Conservation (phyloP, 2,888 invertebrate species). For the Torymus texanus region DNA sequence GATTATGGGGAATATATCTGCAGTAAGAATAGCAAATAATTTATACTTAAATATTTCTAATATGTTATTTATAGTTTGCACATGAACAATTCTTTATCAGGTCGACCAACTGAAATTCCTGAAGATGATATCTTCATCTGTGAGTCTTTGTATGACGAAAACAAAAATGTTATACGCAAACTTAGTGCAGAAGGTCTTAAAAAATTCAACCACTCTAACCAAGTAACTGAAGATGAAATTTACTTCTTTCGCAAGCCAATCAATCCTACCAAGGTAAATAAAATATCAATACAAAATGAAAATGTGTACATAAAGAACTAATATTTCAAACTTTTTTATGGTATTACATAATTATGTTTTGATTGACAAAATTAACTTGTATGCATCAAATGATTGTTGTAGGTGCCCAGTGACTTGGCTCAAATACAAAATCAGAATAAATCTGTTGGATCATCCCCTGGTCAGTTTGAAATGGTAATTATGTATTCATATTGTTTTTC, state of each 20-base stretch:
- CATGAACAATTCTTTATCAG: slow-evolving; percentile 74
- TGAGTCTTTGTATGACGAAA: slow-evolving; percentile 93
- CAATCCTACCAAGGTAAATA: slow-evolving; percentile 79
- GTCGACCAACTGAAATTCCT: slow-evolving; percentile 93
- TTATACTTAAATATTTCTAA: not conserved
- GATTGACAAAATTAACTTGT: slow-evolving; percentile 44
- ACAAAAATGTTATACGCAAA: slow-evolving; percentile 86
- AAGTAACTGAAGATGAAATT: slow-evolving; percentile 95
- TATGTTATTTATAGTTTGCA: not conserved
- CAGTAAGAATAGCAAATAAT: slow-evolving; percentile 78
- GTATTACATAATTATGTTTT: slow-evolving; percentile 4
- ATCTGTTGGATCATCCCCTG: slow-evolving; percentile 69
- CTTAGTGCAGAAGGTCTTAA: slow-evolving; percentile 83
- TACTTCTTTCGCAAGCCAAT: slow-evolving; percentile 86
- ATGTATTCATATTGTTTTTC: slow-evolving; percentile 49
- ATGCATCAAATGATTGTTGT: slow-evolving; percentile 53
- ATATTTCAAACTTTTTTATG: not conserved
- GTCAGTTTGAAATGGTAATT: slow-evolving; percentile 74
- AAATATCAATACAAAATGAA: not conserved
- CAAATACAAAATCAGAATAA: slow-evolving; percentile 72
- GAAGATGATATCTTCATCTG: slow-evolving; percentile 96
- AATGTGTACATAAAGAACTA: no score
- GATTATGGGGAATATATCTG: slow-evolving; percentile 93
- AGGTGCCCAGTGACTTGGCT: slow-evolving; percentile 73
- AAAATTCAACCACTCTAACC: slow-evolving; percentile 87